Evolutionary conservation across 2,113 vertebrate genomes (phyloP).

Genomic region (Cepphus grylle): DNA sequence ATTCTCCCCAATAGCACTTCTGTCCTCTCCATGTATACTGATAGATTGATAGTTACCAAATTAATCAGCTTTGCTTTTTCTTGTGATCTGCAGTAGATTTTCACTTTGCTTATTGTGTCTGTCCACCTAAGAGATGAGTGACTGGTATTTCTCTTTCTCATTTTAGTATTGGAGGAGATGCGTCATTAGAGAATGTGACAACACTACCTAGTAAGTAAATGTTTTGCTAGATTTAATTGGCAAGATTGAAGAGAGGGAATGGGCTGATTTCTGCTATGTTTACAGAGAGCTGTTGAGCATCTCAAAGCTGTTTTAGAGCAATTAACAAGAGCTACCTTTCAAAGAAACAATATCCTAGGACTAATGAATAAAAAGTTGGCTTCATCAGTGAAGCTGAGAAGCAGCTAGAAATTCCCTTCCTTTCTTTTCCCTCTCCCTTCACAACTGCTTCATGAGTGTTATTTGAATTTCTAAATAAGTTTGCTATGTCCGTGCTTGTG

Average conservation of each 20-base stretch:
- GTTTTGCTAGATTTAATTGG: not conserved
- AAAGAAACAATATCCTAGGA: not conserved
- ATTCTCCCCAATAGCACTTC: not conserved
- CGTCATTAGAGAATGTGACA: conserved; percentile 77
- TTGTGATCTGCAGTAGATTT: not conserved
- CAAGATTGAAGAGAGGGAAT: not conserved
- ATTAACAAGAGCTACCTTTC: not conserved
- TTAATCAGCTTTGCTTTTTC: not conserved
- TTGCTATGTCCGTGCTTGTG: not conserved
- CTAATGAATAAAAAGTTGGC: not conserved
- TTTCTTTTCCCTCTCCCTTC: not conserved
- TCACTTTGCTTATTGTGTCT: not conserved
- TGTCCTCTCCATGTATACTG: not conserved
- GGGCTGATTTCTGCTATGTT: not conserved
- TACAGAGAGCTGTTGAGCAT: not conserved
- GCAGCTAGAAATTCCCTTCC: not conserved
- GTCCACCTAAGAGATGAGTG: not conserved
- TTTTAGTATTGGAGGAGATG: conserved; percentile 87
- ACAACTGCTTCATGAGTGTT: not conserved
- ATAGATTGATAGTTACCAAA: not conserved
- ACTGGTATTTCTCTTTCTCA: not conserved
- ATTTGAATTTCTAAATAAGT: not conserved
- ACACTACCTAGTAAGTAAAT: conserved; percentile 89
- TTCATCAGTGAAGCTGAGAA: not conserved
- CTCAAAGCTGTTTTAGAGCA: not conserved